phyloP scores from a whole-genome alignment of 2,888 invertebrate species.

The Dasypogon diadema region DNA sequence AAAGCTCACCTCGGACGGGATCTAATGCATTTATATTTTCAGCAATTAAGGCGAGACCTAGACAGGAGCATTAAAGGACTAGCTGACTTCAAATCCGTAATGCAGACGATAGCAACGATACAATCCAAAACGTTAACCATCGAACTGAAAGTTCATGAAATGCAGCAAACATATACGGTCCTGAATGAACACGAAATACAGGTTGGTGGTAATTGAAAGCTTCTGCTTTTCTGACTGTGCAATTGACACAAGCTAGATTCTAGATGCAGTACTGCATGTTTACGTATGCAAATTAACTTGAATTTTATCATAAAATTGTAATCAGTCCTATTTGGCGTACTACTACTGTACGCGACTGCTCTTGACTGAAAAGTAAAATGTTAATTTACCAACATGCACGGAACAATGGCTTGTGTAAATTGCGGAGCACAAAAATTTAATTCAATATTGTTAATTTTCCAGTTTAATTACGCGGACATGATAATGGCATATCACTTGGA shows the following conservation, averaged over 20 bases:
- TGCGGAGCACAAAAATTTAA: constrained; percentile 6
- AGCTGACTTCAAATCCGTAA: constrained; percentile 85
- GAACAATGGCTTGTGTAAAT: neutral
- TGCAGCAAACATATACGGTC: constrained; percentile 83
- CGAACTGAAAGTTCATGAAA: constrained; percentile 80
- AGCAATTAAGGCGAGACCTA: constrained; percentile 74
- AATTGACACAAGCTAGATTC: neutral
- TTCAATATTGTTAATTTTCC: constrained; percentile 28
- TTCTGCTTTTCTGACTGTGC: neutral
- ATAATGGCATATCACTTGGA: constrained; percentile 73
- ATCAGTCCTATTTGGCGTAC: constrained; percentile 6
- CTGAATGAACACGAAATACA: constrained; percentile 78
- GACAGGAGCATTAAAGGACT: constrained; percentile 83
- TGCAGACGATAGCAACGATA: constrained; percentile 84
- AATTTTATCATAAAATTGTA: constrained; percentile 23
- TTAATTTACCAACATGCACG: neutral
- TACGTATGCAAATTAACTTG: constrained; percentile 15
- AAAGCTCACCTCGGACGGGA: too few species aligned
- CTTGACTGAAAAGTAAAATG: constrained; percentile 19
- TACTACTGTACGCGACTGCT: neutral
- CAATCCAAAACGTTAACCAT: constrained; percentile 81
- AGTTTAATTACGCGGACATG: constrained; percentile 68
- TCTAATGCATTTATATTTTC: too few species aligned
- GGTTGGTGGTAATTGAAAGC: constrained; percentile 67
- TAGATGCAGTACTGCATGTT: neutral